A percentile compares a stretch with the other conserved stretches of the same genome.
Evolutionary conservation across 2,113 vertebrate genomes (phyloP).

Genomic region (Helogale parvula): DNA sequence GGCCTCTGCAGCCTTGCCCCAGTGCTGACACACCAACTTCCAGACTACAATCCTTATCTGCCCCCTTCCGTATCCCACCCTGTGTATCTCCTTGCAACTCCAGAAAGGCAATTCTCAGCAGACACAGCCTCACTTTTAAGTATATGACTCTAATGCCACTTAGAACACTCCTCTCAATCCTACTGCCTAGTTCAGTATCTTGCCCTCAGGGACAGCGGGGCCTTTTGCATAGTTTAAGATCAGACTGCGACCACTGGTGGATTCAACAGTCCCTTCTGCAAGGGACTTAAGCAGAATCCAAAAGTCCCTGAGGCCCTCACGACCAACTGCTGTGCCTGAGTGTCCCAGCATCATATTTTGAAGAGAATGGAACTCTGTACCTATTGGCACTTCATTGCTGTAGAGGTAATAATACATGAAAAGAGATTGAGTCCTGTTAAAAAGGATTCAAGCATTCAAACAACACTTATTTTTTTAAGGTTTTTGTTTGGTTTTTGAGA

Average conservation of each 20-base stretch:
- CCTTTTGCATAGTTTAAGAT: background rate
- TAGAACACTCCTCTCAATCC: background rate
- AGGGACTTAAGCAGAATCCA: background rate
- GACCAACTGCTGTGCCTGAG: background rate
- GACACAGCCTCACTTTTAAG: background rate
- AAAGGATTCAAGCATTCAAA: background rate
- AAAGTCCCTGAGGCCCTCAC: background rate
- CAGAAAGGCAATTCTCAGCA: background rate
- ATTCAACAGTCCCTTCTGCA: background rate
- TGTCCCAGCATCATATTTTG: background rate
- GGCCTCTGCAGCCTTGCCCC: background rate
- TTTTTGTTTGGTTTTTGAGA: too few relatives aligned
- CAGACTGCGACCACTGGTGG: background rate
- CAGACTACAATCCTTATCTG: too few relatives aligned
- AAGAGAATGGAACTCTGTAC: background rate
- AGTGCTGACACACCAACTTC: accelerated
- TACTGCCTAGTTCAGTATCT: background rate
- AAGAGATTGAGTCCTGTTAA: background rate
- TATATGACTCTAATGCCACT: background rate
- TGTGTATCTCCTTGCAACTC: accelerated
- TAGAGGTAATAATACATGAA: background rate
- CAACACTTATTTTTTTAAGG: background rate
- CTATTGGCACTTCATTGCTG: background rate
- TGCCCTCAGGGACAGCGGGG: background rate
- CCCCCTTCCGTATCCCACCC: background rate